Conservation (phyloP, 1,140 invertebrate species). For the Brachionus koreanus region DNA sequence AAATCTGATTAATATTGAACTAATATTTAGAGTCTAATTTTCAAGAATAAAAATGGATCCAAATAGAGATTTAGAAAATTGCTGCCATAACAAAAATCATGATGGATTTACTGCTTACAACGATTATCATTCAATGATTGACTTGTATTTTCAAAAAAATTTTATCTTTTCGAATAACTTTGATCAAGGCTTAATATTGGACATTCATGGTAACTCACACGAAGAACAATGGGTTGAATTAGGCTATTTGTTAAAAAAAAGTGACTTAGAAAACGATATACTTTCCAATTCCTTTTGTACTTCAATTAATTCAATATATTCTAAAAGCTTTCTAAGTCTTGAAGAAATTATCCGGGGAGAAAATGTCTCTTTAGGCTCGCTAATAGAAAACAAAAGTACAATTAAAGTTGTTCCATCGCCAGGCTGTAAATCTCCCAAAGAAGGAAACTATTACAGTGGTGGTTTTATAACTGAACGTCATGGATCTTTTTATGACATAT, state of each 20-base stretch:
- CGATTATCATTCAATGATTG: conserved; percentile 43
- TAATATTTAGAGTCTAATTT: background rate
- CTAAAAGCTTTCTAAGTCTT: background rate
- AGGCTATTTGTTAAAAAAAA: conserved; percentile 39
- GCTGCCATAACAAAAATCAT: background rate
- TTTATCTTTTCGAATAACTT: background rate
- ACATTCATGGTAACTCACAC: conserved; percentile 47
- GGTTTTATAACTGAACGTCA: conserved; percentile 45
- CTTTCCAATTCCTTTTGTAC: background rate
- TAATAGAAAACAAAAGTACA: background rate
- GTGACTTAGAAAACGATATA: conserved; percentile 4
- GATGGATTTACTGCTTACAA: background rate
- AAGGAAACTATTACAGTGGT: conserved; percentile 45
- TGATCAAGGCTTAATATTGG: conserved; percentile 44
- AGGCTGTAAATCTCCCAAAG: conserved; percentile 25
- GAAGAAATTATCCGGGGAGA: conserved; percentile 28
- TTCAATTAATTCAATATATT: background rate
- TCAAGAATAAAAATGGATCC: conserved; percentile 42
- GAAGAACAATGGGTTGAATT: conserved; percentile 45
- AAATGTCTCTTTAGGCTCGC: conserved; percentile 12
- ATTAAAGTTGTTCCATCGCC: conserved; percentile 45
- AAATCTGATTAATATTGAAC: too few relatives aligned
- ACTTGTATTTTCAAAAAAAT: background rate
- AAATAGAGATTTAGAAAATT: conserved; percentile 25
- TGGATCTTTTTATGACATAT: conserved; percentile 40